Conservation (phyloP, 1,140 invertebrate species). For the Drosophila pseudoananassae region DNA sequence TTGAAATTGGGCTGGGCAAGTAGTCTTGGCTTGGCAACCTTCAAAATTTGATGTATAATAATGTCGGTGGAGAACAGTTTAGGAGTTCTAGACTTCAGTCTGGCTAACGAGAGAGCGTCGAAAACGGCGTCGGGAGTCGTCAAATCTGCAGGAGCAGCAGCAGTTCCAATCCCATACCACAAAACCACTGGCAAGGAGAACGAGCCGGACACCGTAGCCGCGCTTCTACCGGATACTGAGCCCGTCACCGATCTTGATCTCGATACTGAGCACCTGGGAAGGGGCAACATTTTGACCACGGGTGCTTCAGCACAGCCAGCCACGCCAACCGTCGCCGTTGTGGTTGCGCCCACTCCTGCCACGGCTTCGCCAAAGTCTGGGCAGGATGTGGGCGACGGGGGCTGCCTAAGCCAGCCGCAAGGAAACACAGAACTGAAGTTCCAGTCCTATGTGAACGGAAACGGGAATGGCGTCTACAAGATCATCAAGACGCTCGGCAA, state of each 20-base stretch:
- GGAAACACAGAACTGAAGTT: slow-evolving; percentile 49
- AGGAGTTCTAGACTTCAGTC: slow-evolving; percentile 56
- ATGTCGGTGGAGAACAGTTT: slow-evolving; percentile 69
- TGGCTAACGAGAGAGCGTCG: slow-evolving; percentile 43
- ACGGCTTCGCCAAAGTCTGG: background rate
- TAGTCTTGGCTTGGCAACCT: background rate
- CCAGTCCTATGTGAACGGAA: slow-evolving; percentile 65
- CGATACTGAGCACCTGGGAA: slow-evolving; percentile 1
- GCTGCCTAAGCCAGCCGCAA: slow-evolving; percentile 7
- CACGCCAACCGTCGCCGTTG: slow-evolving; percentile 8
- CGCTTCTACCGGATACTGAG: background rate
- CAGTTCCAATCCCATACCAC: slow-evolving; percentile 23
- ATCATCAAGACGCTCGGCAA: slow-evolving; percentile 99
- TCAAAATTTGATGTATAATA: slow-evolving; percentile 50
- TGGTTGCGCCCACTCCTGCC: slow-evolving; percentile 18
- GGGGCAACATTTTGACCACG: slow-evolving; percentile 16
- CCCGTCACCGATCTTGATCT: background rate
- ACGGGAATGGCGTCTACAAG: slow-evolving; percentile 93
- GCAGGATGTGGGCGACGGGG: slow-evolving; percentile 46
- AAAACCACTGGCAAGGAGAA: slow-evolving; percentile 65
- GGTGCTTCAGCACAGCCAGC: slow-evolving; percentile 16
- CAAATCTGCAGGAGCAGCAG: slow-evolving; percentile 23
- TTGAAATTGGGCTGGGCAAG: slow-evolving; percentile 7
- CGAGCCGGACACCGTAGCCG: background rate
- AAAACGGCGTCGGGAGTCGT: slow-evolving; percentile 28